Base-by-base conservation (phyloP, 2,888 invertebrate genomes). In the Masnerella sp. region DNA sequence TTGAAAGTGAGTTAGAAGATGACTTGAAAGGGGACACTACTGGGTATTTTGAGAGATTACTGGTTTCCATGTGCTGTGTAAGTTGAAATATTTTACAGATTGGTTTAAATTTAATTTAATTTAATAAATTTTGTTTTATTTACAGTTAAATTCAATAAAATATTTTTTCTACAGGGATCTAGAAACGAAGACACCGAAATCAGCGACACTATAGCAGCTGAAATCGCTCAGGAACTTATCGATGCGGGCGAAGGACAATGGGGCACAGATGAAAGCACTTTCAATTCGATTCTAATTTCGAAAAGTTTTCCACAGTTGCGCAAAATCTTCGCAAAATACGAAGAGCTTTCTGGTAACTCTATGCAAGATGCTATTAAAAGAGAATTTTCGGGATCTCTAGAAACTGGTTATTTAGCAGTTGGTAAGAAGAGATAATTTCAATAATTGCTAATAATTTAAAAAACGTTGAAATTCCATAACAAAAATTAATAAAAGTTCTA, bases 11-110 rank as follows among this genome's bases (percentile, higher is more conserved):
- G 68, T 88, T 98, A 74, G 97, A 97, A 85, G 92, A 92, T 5
- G 96, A 96, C 84, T 89, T 98, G 80, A 94, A 94, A 85, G 95
- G 94, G 49, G 98, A 98, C 87, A 97, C 97, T 7, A 96, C 96
- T n/a, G 98, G 98, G 9, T 94, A 96, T 88, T 98, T 98, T 89
- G 95, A 96, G 89, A 91, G 96, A 71, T 90, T 98, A 54, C 92
- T 97, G 80, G 94, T 98, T 14, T 96, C 97, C 0, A 88, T 96
- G 32, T 67, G 67, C 79, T 92, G 93, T 83, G 85, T 84, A 73
- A 81, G 82, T 61, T 47, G 1, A 30, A 20, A 47, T 17, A 9
- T 30, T 30, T 30, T 30, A 30, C 9, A 32, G n/a, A n/a, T n/a
- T n/a, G n/a, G n/a, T n/a, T n/a, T n/a, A n/a, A n/a, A 32, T 32